Evolutionary conservation across 2,888 invertebrate species (phyloP), one percentile per base, ranked within the genome.

Genomic region (Pristionchus mayeri): DNA sequence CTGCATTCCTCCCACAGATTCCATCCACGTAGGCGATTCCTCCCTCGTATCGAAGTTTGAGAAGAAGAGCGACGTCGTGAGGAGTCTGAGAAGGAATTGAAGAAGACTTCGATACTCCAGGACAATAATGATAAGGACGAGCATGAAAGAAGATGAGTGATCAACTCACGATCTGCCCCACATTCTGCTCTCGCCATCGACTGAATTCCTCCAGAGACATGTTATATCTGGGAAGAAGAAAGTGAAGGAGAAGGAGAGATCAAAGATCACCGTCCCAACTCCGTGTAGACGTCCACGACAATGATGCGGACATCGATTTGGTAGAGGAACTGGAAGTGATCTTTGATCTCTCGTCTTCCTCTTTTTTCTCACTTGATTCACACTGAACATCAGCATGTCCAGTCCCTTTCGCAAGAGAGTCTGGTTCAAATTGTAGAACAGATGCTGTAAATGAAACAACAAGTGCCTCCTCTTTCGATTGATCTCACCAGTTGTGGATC

Each of bases 11-110:
- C 30, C 87, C 87, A 57, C 89, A 89, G 9, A 87, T 85, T 48
- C 88, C 88, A 78, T 88, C 86, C 0, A 87, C 86, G 60, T 87
- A 88, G 0, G 89, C 88, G 44, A 88, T 89, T 13, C 89, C 89
- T 48, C 89, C 89, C 75, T 89, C 89, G 86, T 88, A 88, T 54
- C 88, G 86, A 40, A 88, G 86, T n/a, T 87, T 60, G 27, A 89
- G 57, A 4, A 89, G 86, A 50, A 89, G 85, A 0, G 88, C 87
- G 3, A 89, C 85, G 83, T 89, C 89, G 63, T 89, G 88, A 6
- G 86, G 78, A 21, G 76, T 50, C 87, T 85, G 27, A 30, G 16
- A 63, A 13, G 0, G 2, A 21, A 63, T 57, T 24, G 24, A 57
- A 57, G 57, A 57, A 7, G n/a, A 57, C 7, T 44, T 6, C 13